Conservation (phyloP, 2,113 vertebrate species). For the Macrotus californicus region DNA sequence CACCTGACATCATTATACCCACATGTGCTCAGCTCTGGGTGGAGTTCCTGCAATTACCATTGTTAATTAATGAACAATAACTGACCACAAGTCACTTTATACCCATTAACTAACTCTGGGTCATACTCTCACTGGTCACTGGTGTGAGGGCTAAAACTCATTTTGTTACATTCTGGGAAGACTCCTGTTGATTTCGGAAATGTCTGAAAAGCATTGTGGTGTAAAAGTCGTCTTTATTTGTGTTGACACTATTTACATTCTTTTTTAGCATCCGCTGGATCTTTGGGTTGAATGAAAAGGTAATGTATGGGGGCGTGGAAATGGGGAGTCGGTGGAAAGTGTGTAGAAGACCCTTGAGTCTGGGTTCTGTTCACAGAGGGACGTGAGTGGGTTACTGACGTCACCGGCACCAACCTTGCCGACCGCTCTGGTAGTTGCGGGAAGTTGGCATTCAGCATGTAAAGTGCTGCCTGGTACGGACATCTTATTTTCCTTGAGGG, state of each 20-base stretch:
- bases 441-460: background rate
- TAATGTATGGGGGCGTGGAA: background rate
- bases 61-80: background rate
- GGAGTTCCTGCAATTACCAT: background rate
- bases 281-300: background rate
- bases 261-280: background rate
- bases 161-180: slow-evolving; percentile 2
- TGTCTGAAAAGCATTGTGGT: background rate
- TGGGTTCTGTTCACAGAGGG: background rate
- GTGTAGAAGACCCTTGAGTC: background rate
- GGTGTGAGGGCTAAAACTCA: background rate
- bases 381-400: background rate
- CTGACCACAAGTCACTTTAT: slow-evolving; percentile 50
- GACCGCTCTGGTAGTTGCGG: background rate
- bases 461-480: background rate
- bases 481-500: background rate
- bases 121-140: background rate
- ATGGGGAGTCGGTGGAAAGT: background rate
- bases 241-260: background rate
- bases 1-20: background rate
- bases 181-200: background rate
- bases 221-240: background rate
- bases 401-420: background rate
- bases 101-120: background rate
- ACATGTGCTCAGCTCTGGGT: background rate